Percentiles rank a stretch among this genome's conserved stretches.
Evolutionary conservation across 2,888 invertebrate species (phyloP).

Genomic region (Melinaea marsaeus): DNA sequence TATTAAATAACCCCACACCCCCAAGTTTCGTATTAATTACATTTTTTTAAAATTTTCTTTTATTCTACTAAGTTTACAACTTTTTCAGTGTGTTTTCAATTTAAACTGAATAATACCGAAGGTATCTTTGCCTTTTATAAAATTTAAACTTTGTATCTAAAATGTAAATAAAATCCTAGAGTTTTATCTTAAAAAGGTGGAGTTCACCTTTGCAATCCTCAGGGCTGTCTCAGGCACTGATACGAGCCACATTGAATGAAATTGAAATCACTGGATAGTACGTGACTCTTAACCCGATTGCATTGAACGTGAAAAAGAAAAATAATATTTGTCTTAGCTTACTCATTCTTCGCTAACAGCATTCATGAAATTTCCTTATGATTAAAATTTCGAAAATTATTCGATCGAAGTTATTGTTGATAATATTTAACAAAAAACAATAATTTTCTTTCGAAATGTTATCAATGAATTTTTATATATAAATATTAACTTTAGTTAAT

Average conservation of each 20-base stretch:
- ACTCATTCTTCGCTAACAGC: conserved; percentile 47
- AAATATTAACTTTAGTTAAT: not conserved
- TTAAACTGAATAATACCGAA: too few species aligned
- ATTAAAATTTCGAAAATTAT: conserved; percentile 54
- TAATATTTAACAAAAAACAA: too few species aligned
- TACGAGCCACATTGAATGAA: conserved; percentile 36
- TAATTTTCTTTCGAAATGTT: too few species aligned
- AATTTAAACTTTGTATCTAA: too few species aligned
- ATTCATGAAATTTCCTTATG: conserved; percentile 45
- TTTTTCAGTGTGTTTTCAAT: too few species aligned
- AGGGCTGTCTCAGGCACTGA: conserved; percentile 46
- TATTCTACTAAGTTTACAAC: too few species aligned
- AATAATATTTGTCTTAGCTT: conserved; percentile 34
- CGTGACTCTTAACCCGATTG: too few species aligned
- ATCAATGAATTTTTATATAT: too few species aligned
- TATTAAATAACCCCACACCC: conserved; percentile 13
- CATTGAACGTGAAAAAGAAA: conserved; percentile 15
- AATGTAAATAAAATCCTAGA: not conserved
- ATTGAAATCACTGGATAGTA: too few species aligned
- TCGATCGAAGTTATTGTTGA: conserved; percentile 27
- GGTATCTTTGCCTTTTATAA: too few species aligned
- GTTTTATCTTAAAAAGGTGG: conserved; percentile 6
- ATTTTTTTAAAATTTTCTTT: too few species aligned
- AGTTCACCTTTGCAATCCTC: conserved; percentile 29
- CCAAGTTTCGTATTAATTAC: not conserved